A percentile compares a stretch with the other conserved stretches of the same genome.
phyloP scores from a whole-genome alignment of 2,888 invertebrate genomes.

The Celastrina argiolus region DNA sequence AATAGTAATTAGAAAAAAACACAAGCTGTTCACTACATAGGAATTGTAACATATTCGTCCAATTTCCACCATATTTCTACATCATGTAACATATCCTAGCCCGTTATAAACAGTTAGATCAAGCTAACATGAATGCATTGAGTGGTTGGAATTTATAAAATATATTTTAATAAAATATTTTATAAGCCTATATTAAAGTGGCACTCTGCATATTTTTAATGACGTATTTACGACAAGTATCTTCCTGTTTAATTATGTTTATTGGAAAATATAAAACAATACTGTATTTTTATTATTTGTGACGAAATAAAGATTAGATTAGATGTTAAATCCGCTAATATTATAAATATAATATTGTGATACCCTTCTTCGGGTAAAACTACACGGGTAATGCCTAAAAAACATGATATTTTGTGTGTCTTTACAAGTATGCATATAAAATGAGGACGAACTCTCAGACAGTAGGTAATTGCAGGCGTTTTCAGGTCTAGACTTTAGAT shows the following conservation, averaged over 20 bases:
- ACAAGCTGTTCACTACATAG: no score
- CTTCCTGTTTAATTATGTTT: not conserved
- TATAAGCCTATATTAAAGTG: not conserved
- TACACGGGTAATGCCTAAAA: not conserved
- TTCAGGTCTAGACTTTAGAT: conserved; percentile 18
- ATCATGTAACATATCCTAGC: not conserved
- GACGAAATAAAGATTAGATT: no score
- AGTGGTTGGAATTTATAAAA: not conserved
- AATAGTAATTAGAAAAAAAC: no score
- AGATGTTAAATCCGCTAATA: not conserved
- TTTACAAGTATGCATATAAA: conserved; percentile 10
- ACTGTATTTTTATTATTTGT: no score
- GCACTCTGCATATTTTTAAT: not conserved
- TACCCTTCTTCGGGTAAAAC: not conserved
- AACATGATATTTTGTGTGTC: not conserved
- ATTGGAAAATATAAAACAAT: no score
- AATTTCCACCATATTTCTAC: no score
- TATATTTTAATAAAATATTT: not conserved
- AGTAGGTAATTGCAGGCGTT: conserved; percentile 12
- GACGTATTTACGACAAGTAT: not conserved
- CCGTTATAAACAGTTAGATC: not conserved
- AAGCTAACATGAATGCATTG: no score
- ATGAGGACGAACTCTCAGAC: conserved; percentile 16
- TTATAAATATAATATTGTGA: not conserved
- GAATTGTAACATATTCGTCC: no score